These are phyloP conservation scores for Brachionus koreanus DNA, from an alignment of 1,140 invertebrate species.

Conservation along the genomic window DNA sequence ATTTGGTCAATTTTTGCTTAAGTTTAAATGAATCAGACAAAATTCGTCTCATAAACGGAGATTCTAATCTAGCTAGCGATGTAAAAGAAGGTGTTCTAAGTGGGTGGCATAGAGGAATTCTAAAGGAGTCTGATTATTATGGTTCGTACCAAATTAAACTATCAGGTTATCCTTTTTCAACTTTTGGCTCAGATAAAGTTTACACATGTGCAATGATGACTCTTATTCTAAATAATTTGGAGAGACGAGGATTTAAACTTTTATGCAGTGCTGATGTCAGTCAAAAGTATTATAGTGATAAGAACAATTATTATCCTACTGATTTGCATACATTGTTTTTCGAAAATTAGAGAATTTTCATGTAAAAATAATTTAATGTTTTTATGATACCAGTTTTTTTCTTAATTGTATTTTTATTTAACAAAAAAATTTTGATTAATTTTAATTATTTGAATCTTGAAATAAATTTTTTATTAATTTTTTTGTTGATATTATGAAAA, in stretches of 20 bases:
- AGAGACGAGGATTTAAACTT: background rate
- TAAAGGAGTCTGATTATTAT: background rate
- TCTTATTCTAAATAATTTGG: background rate
- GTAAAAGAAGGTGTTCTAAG: background rate
- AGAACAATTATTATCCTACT: background rate
- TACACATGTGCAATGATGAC: slow-evolving; percentile 25
- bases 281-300: background rate
- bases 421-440: no score
- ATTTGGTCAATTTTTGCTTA: background rate
- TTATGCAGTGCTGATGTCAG: slow-evolving; percentile 29
- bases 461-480: no score
- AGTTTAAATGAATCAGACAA: slow-evolving; percentile 24
- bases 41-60: background rate
- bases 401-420: no score
- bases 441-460: no score
- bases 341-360: background rate
- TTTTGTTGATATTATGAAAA: no score
- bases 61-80: background rate
- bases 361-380: no score
- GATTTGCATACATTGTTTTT: slow-evolving; percentile 22
- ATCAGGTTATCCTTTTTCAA: slow-evolving; percentile 13
- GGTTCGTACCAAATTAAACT: background rate
- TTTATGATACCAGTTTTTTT: no score
- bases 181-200: background rate
- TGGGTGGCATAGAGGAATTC: slow-evolving; percentile 9